Conservation (phyloP, 2,888 invertebrate genomes). For the Zelleria hepariella region DNA sequence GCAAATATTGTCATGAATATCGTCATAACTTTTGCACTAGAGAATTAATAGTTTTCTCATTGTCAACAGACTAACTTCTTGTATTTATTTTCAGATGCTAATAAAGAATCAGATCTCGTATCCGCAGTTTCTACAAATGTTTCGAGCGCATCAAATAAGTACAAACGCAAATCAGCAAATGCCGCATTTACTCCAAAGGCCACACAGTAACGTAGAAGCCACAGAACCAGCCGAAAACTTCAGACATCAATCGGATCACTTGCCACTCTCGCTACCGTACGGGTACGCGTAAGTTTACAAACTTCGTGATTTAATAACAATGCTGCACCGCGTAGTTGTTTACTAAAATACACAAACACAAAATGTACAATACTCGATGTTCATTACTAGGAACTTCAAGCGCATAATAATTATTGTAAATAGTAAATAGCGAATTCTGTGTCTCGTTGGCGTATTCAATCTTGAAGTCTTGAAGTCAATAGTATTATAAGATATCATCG, state of each 20-base stretch:
- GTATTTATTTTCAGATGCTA: not conserved
- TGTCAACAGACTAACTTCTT: not conserved
- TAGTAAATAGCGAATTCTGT: no score
- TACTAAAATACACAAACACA: no score
- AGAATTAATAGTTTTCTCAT: no score
- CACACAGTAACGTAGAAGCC: not conserved
- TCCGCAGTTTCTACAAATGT: not conserved
- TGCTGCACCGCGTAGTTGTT: not conserved
- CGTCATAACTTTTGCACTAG: no score
- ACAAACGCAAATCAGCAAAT: not conserved
- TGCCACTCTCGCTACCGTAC: not conserved
- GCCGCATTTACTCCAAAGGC: not conserved
- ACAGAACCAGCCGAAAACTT: not conserved
- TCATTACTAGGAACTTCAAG: no score
- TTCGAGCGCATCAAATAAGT: not conserved
- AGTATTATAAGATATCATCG: no score
- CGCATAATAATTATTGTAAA: not conserved
- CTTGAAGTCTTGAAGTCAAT: no score
- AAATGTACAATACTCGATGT: no score
- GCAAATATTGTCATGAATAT: no score
- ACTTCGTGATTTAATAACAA: not conserved
- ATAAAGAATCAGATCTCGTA: not conserved
- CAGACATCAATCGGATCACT: not conserved
- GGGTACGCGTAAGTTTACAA: not conserved
- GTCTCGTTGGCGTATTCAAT: no score